These are phyloP conservation scores for Toxotes chatareus DNA, from an alignment of 2,113 vertebrate species.

Conservation along the genomic window DNA sequence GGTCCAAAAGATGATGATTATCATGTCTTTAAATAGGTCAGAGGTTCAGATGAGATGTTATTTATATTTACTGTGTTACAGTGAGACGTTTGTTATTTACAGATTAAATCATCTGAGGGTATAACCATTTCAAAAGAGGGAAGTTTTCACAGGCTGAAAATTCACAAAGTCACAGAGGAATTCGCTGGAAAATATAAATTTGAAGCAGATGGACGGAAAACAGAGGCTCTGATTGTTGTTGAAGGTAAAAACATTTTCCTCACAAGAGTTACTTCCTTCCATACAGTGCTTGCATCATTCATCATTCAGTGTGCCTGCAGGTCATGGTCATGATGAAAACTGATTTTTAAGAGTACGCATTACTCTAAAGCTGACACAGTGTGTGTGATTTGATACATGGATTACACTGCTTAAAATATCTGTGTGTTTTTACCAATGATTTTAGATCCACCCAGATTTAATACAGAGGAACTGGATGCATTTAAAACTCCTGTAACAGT, in stretches of 20 bases:
- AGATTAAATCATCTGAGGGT: constrained; percentile 85
- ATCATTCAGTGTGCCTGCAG: background rate
- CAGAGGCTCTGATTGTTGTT: constrained; percentile 81
- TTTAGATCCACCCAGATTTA: constrained; percentile 89
- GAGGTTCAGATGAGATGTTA: background rate
- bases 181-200: constrained; percentile 90
- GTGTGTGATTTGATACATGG: background rate
- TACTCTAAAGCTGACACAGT: background rate
- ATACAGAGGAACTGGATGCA: constrained; percentile 79
- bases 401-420: background rate
- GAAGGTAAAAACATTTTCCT: constrained; percentile 78
- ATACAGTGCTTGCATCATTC: background rate
- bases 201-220: constrained; percentile 86
- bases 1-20: background rate
- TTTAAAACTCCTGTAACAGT: constrained; percentile 83
- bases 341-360: background rate
- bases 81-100: constrained; percentile 15
- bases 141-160: constrained; percentile 85
- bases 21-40: background rate
- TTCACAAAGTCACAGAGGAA: constrained; percentile 83
- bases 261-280: background rate
- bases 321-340: background rate
- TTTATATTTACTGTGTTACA: background rate
- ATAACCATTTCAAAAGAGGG: constrained; percentile 86
- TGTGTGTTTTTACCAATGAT: constrained; percentile 5